Evolutionary conservation across 2,797 vertebrate species (phyloP).

Genomic region (Streptopelia turtur): DNA sequence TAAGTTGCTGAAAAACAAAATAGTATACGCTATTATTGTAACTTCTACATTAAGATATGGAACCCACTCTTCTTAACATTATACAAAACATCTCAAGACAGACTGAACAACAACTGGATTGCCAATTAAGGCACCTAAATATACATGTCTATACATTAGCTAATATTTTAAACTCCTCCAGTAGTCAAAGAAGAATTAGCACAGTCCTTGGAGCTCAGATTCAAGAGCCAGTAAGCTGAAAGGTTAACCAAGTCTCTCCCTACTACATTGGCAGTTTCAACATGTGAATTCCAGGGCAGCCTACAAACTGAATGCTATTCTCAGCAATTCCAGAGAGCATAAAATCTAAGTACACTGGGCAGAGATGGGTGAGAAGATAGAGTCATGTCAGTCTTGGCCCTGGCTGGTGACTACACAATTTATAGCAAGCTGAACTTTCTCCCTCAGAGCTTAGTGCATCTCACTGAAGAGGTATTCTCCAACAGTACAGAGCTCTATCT

Average conservation of each 20-base stretch:
- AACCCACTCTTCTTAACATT: not conserved
- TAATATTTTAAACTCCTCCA: not conserved
- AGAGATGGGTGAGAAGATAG: not conserved
- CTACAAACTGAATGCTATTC: not conserved
- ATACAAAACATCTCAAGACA: not conserved
- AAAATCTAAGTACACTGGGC: not conserved
- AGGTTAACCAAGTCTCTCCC: not conserved
- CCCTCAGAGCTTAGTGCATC: not conserved
- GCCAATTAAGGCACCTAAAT: not conserved
- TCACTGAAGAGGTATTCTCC: not conserved
- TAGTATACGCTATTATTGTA: not conserved
- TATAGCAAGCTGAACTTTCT: not conserved
- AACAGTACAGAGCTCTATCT: not conserved
- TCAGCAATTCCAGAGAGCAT: not conserved
- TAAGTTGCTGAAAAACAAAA: conserved; percentile 78
- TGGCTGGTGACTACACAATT: not conserved
- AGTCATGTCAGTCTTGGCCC: not conserved
- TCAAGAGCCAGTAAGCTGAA: not conserved
- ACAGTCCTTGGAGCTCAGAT: not conserved
- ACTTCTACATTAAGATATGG: not conserved
- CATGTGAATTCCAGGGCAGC: not conserved
- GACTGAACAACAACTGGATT: not conserved
- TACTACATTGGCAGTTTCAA: not conserved
- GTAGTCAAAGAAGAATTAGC: not conserved
- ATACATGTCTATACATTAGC: not conserved